Evolutionary conservation across 2,113 vertebrate genomes (phyloP).

Genomic region (Oreochromis aureus): DNA sequence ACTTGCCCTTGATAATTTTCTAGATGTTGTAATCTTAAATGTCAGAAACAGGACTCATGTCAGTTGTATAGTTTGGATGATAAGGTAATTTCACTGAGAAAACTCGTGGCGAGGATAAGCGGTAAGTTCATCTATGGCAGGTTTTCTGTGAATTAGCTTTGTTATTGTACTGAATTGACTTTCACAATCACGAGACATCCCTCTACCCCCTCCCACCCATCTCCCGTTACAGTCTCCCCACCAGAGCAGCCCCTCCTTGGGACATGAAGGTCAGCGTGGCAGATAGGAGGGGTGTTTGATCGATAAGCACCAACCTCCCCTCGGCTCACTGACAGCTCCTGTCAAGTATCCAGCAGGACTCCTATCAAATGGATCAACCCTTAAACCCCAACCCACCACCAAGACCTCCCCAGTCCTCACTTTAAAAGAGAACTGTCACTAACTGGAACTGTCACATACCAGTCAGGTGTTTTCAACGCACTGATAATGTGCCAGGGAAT

Average conservation of each 20-base stretch:
- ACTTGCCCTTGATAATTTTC: neutral
- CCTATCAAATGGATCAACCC: slow-evolving; percentile 60
- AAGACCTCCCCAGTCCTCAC: neutral
- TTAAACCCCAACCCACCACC: neutral
- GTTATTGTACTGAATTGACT: neutral
- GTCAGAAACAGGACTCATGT: neutral
- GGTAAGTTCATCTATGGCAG: neutral
- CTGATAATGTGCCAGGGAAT: slow-evolving; percentile 61
- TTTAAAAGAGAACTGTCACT: slow-evolving; percentile 65
- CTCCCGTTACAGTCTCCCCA: slow-evolving; percentile 7
- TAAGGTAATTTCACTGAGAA: neutral
- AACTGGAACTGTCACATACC: slow-evolving; percentile 70
- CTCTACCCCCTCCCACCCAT: neutral
- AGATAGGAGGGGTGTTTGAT: slow-evolving; percentile 75
- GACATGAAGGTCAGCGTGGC: slow-evolving; percentile 79
- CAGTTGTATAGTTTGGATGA: neutral
- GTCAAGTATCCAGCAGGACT: slow-evolving; percentile 63
- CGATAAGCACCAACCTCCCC: slow-evolving; percentile 76
- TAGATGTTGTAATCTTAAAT: neutral
- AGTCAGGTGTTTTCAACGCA: slow-evolving; percentile 74
- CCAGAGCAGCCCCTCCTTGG: slow-evolving; percentile 6
- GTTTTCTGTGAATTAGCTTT: neutral
- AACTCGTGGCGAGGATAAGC: neutral
- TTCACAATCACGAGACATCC: neutral
- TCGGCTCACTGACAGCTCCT: slow-evolving; percentile 66